These are phyloP conservation scores for Phyllotreta striolata DNA, from an alignment of 2,888 invertebrate species.

Conservation along the genomic window DNA sequence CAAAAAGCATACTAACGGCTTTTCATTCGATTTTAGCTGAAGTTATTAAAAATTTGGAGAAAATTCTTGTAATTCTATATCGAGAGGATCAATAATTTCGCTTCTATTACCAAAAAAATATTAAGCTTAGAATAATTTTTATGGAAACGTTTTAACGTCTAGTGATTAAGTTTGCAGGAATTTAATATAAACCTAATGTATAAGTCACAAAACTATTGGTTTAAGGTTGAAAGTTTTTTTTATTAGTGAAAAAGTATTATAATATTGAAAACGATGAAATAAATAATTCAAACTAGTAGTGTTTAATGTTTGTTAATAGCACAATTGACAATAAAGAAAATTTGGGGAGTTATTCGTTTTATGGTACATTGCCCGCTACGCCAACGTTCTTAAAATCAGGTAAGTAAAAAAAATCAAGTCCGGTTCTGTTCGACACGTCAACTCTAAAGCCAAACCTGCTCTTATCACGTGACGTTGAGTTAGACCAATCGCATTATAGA, in stretches of 20 bases:
- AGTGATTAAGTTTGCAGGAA: constrained; percentile 59
- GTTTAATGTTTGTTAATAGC: constrained; percentile 62
- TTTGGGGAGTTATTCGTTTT: constrained; percentile 58
- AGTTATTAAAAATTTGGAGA: constrained; percentile 33
- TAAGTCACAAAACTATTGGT: constrained; percentile 60
- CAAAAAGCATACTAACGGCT: constrained; percentile 8
- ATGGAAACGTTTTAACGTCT: constrained; percentile 58
- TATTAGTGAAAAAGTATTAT: constrained; percentile 63
- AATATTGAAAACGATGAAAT: constrained; percentile 62
- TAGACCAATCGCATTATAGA: neutral
- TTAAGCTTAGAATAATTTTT: constrained; percentile 48
- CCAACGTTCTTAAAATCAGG: constrained; percentile 5
- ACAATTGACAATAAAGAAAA: constrained; percentile 63
- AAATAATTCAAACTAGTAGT: constrained; percentile 62
- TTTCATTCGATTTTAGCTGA: constrained; percentile 33
- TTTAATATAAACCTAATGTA: constrained; percentile 59
- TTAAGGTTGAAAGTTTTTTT: constrained; percentile 61
- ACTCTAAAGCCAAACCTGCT: neutral
- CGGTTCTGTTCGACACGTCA: neutral
- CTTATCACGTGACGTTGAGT: neutral
- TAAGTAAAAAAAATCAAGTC: neutral
- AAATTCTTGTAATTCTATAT: constrained; percentile 40
- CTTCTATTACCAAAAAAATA: constrained; percentile 14
- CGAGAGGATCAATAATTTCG: constrained; percentile 8
- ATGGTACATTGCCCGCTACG: constrained; percentile 24